Conservation (phyloP, 2,888 invertebrate genomes). For the Steinernema scapterisci region DNA sequence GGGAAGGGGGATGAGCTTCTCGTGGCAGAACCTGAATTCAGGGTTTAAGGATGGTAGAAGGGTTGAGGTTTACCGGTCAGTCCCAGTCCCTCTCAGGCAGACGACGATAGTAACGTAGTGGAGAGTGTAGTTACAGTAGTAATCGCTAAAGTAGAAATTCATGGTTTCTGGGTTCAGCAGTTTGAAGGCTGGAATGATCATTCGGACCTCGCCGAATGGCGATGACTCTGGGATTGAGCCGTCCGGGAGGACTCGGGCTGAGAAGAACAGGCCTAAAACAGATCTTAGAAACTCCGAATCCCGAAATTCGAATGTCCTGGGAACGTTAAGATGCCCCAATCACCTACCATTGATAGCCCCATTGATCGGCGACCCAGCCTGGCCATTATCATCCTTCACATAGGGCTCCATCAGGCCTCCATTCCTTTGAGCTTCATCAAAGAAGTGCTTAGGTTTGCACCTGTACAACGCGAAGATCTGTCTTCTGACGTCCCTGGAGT, state of each 20-base stretch:
- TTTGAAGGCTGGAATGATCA: constrained; percentile 47
- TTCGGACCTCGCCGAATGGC: constrained; percentile 64
- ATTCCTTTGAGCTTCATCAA: constrained; percentile 40
- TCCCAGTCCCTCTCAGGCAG: constrained; percentile 48
- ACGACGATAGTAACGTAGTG: constrained; percentile 68
- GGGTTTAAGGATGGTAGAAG: background rate
- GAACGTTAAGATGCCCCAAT: too few relatives aligned
- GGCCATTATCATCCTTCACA: constrained; percentile 60
- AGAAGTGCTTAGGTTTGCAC: constrained; percentile 51
- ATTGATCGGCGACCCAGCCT: constrained; percentile 59
- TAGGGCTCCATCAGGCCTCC: constrained; percentile 52
- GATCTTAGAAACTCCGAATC: background rate
- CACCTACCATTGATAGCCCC: constrained; percentile 51
- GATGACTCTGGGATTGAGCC: constrained; percentile 53
- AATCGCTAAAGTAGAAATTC: constrained; percentile 68
- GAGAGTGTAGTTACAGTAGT: constrained; percentile 66
- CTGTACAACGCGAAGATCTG: constrained; percentile 44
- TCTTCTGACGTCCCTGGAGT: background rate
- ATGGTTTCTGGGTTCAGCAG: constrained; percentile 44
- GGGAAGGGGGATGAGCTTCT: constrained; percentile 47
- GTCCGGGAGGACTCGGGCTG: constrained; percentile 56
- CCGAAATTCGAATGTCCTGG: background rate
- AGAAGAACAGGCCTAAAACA: constrained; percentile 67
- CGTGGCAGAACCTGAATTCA: constrained; percentile 47
- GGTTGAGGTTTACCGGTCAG: constrained; percentile 44